Evolutionary conservation across 2,113 vertebrate species (phyloP).

Genomic region (Embiotoca jacksoni): DNA sequence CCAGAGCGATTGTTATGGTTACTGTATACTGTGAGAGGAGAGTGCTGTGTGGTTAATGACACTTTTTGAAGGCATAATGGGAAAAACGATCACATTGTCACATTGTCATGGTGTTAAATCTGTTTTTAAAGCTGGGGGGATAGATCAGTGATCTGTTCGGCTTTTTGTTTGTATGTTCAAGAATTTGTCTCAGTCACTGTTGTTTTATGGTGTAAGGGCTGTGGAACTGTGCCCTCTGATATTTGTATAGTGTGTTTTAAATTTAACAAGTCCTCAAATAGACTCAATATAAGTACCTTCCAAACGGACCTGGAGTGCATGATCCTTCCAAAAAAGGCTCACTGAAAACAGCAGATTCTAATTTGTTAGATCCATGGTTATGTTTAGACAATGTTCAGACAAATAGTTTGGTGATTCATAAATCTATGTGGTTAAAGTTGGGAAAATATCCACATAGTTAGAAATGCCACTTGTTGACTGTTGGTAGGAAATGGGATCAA

Average conservation of each 20-base stretch:
- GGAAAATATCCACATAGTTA: slow-evolving; percentile 15
- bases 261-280: not conserved
- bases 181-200: not conserved
- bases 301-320: not conserved
- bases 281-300: not conserved
- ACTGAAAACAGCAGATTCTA: not conserved
- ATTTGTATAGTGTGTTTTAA: not conserved
- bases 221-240: not conserved
- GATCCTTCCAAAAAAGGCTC: not conserved
- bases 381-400: slow-evolving; percentile 21
- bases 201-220: not conserved
- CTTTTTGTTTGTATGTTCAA: slow-evolving; percentile 3
- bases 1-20: slow-evolving; percentile 80
- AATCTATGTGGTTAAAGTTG: slow-evolving; percentile 3
- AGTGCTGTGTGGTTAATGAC: slow-evolving; percentile 53
- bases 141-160: slow-evolving; percentile 29
- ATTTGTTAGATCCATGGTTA: not conserved
- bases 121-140: slow-evolving; percentile 26
- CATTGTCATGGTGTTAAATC: slow-evolving; percentile 23
- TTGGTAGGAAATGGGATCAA: slow-evolving; percentile 22
- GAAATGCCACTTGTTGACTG: slow-evolving; percentile 21
- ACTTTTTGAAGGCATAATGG: slow-evolving; percentile 51
- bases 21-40: slow-evolving; percentile 46
- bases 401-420: slow-evolving; percentile 27
- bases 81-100: slow-evolving; percentile 55